Evolutionary conservation across 2,888 invertebrate species (phyloP), one percentile per base, ranked within the genome.

Genomic region (Thera obeliscata): DNA sequence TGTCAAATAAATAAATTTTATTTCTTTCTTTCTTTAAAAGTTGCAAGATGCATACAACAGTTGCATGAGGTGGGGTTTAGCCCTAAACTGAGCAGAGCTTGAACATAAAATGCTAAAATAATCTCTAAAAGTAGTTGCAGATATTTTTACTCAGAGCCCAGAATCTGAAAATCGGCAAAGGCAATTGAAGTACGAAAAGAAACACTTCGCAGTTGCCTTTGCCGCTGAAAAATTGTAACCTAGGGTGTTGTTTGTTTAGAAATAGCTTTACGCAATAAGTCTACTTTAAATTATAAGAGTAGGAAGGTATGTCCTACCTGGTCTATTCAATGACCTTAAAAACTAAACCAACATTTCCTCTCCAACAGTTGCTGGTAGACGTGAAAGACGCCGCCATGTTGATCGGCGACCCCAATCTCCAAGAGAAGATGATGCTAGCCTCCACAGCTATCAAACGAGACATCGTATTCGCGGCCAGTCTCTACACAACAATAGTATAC

Each of bases 391-490:
- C 99, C 0, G 98, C 99, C 0, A 95, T 97, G 70, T 96, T 98
- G 46, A 97, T 99, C 69, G 99, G 99, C 0, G 98, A 99, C 88
- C 97, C 98, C 0, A 96, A 96, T 9, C 94, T 99, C 2, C 96
- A 97, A 81, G 96, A 96, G 71, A 99, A 99, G 94, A 99, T 99
- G 98, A 97, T 98, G 87, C 98, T 98, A 85, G 98, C 98, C 0
- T 98, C 98, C 0, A 95, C 96, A 2, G 96, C 97, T 55, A 99
- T 99, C 73, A 98, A 99, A 87, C 94, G 99, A 68, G 99, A 99
- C 87, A 99, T 99, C 80, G 99, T 99, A 0, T 99, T 99, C 86
- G 98, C 99, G 35, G 98, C 98, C 43, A 99, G 98, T 88, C 95
- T 99, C 56, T 99, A 99, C 83, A 98, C 98, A 3, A 22, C 22